These are phyloP conservation scores for Buathra laborator DNA, from an alignment of 2,888 invertebrate species.

Conservation along the genomic window DNA sequence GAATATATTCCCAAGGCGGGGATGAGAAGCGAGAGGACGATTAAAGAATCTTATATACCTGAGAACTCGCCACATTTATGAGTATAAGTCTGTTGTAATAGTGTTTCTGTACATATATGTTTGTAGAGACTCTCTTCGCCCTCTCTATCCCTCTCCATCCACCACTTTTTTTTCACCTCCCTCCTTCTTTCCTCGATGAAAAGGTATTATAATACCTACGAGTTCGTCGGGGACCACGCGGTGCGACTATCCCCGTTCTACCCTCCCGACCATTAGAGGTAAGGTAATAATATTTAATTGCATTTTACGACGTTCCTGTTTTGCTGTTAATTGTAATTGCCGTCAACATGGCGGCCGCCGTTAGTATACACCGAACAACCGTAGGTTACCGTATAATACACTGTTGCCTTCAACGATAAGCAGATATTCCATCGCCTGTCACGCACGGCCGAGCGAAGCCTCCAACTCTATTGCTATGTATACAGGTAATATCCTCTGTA, in stretches of 20 bases:
- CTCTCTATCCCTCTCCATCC: slow-evolving; percentile 23
- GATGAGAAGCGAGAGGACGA: slow-evolving; percentile 34
- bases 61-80: slow-evolving; percentile 37
- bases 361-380: slow-evolving; percentile 1
- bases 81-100: slow-evolving; percentile 10
- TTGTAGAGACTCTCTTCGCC: neutral
- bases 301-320: slow-evolving; percentile 84
- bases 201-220: slow-evolving; percentile 57
- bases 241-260: slow-evolving; percentile 74
- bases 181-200: slow-evolving; percentile 46
- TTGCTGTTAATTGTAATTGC: slow-evolving; percentile 84
- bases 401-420: slow-evolving; percentile 61
- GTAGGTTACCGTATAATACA: slow-evolving; percentile 60
- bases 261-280: slow-evolving; percentile 79
- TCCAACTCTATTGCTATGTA: slow-evolving; percentile 33
- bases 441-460: slow-evolving; percentile 59
- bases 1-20: slow-evolving; percentile 27
- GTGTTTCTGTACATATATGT: slow-evolving; percentile 22
- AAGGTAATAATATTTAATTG: slow-evolving; percentile 85
- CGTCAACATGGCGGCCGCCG: slow-evolving; percentile 73
- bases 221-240: slow-evolving; percentile 47
- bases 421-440: slow-evolving; percentile 69
- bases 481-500: slow-evolving; percentile 24
- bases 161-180: slow-evolving; percentile 11
- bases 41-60: slow-evolving; percentile 54